Evolutionary conservation across 2,888 invertebrate genomes (phyloP).

Genomic region (Lysandra coridon): DNA sequence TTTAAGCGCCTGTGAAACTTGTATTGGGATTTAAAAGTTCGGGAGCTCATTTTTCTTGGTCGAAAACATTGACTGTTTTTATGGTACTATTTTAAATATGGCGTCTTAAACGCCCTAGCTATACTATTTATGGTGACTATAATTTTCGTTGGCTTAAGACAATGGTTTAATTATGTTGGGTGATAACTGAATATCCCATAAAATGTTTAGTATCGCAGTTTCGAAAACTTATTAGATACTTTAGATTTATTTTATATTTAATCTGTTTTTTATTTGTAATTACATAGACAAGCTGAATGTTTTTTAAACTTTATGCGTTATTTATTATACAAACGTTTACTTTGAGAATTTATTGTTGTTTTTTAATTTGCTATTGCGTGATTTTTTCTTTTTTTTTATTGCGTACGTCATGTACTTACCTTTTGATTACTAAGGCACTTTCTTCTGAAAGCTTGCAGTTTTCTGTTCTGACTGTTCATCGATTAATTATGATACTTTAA

Average conservation of each 20-base stretch:
- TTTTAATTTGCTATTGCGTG: background rate
- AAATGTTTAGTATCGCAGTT: constrained; percentile 58
- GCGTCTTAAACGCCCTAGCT: constrained; percentile 60
- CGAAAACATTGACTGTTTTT: constrained; percentile 61
- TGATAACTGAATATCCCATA: constrained; percentile 67
- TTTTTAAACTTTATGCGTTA: background rate
- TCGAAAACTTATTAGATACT: constrained; percentile 49
- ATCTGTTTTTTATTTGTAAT: constrained; percentile 27
- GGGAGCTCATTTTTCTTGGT: constrained; percentile 49
- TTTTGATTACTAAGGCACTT: too few species aligned
- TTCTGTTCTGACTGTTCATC: too few species aligned
- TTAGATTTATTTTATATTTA: constrained; percentile 27
- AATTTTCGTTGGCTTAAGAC: constrained; percentile 69
- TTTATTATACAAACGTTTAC: background rate
- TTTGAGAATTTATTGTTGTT: background rate
- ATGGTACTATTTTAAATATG: constrained; percentile 76
- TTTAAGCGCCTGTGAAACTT: constrained; percentile 20
- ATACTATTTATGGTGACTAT: constrained; percentile 68
- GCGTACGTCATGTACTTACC: too few species aligned
- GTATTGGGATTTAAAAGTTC: constrained; percentile 9
- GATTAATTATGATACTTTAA: too few species aligned
- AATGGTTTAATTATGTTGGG: constrained; percentile 76
- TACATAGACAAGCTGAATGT: background rate
- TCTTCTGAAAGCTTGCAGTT: too few species aligned
- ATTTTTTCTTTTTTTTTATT: background rate